Evolutionary conservation across 2,888 invertebrate genomes (phyloP), one percentile per base, ranked within the genome.

Genomic region (Microctonus hyperodae): DNA sequence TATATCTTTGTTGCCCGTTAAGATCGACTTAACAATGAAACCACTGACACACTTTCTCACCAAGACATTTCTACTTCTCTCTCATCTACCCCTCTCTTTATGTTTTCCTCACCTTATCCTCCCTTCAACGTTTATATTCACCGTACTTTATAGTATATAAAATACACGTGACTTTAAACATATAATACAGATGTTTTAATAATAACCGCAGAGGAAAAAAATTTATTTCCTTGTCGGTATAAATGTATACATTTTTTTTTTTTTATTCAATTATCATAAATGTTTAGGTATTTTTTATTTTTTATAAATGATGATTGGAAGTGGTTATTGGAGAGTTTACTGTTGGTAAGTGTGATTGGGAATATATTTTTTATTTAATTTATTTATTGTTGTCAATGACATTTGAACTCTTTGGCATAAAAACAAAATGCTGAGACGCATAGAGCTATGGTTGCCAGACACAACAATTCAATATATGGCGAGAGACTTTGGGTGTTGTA

Each of bases 31-130:
- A 73, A 73, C 76, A 76, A 76, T 76, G 75, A 69, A 76, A 72
- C 73, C 73, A 73, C 73, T 76, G 76, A 75, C 76, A 76, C 74
- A 70, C 69, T 76, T 76, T 67, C 68, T 75, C 75, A 74, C 76
- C 73, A 72, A 73, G 72, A 73, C 74, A 70, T 71, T 67, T 60
- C 16, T 23, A 20, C 22, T 53, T 59, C 55, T 60, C 53, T 60
- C 22, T 51, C 22, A 7, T 7, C 44, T 40, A 40, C 44, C 57
- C 57, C 64, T 68, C 25, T 59, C 60, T 68, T 48, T 64, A 56
- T 66, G 56, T 37, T 53, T 57, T 31, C 50, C 48, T 16, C 44
- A 31, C 20, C 31, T 35, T 37, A 31, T 7, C 50, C 59, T 68
- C 66, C 65, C 68, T 71, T 61, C 66, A 56, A 62, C 67, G 63